A percentile compares a stretch with the other conserved stretches of the same genome.
Evolutionary conservation across 2,113 vertebrate species (phyloP).

Genomic region (Ptychochromis oligacanthus): DNA sequence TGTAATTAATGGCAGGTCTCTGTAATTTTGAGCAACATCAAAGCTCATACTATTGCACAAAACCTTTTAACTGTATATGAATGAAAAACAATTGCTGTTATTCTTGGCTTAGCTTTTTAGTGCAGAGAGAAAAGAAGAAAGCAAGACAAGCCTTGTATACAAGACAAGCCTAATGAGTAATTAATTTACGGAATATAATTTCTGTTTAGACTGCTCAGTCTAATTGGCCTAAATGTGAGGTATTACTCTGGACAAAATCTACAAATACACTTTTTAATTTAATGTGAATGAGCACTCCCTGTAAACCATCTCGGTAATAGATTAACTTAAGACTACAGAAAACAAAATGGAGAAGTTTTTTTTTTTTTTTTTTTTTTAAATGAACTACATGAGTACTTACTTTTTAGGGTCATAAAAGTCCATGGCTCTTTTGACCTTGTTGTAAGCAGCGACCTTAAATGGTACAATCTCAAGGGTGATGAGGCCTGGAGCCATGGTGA

Average conservation of each 20-base stretch:
- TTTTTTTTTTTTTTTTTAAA: background rate
- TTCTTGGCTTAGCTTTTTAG: slow-evolving; percentile 59
- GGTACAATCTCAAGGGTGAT: slow-evolving; percentile 96
- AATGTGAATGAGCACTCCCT: background rate
- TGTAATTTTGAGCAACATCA: slow-evolving; percentile 77
- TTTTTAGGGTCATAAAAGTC: slow-evolving; percentile 93
- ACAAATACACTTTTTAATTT: slow-evolving; percentile 25
- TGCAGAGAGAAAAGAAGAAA: slow-evolving; percentile 38
- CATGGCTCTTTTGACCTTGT: slow-evolving; percentile 93
- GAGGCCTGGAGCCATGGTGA: slow-evolving; percentile 98
- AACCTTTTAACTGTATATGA: slow-evolving; percentile 74
- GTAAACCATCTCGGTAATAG: background rate
- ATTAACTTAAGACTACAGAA: background rate
- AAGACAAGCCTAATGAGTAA: slow-evolving; percentile 48
- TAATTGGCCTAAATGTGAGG: slow-evolving; percentile 52
- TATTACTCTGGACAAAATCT: slow-evolving; percentile 37
- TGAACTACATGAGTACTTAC: slow-evolving; percentile 79
- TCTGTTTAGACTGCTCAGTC: slow-evolving; percentile 46
- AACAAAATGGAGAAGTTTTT: background rate
- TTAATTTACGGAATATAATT: slow-evolving; percentile 40
- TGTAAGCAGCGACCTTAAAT: slow-evolving; percentile 97
- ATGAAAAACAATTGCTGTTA: slow-evolving; percentile 69
- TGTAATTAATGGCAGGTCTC: slow-evolving; percentile 80
- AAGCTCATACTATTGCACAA: slow-evolving; percentile 73
- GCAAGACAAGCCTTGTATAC: slow-evolving; percentile 15